Percentiles rank a stretch among this genome's conserved stretches.
Evolutionary conservation across 2,113 vertebrate genomes (phyloP).

Genomic region (Pica pica): DNA sequence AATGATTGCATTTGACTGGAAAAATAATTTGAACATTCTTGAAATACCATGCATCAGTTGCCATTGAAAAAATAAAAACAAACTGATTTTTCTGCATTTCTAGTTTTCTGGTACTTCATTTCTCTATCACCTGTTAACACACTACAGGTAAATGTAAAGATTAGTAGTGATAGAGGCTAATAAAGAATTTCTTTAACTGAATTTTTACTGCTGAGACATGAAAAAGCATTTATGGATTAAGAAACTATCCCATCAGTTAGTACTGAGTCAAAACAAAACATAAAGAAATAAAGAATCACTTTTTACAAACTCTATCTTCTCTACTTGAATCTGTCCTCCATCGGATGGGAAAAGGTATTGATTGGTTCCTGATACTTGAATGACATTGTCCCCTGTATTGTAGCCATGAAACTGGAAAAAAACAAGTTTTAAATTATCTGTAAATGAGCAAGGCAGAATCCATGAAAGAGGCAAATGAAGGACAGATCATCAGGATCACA

Average conservation of each 20-base stretch:
- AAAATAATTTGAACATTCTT: neutral
- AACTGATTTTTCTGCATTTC: neutral
- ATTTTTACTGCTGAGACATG: neutral
- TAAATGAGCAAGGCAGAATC: neutral
- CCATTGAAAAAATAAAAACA: neutral
- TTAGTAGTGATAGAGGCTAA: neutral
- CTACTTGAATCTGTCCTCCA: constrained; percentile 87
- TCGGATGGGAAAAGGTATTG: constrained; percentile 84
- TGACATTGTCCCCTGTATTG: constrained; percentile 77
- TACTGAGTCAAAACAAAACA: neutral
- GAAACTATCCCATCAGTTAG: neutral
- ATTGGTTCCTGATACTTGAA: constrained; percentile 78
- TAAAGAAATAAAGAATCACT: constrained; percentile 66
- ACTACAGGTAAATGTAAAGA: neutral
- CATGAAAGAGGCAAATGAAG: neutral
- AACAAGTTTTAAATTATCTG: neutral
- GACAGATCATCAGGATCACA: neutral
- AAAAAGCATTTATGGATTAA: neutral
- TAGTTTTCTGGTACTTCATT: neutral
- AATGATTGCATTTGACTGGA: neutral
- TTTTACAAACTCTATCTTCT: constrained; percentile 80
- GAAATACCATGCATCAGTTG: neutral
- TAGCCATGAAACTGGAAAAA: constrained; percentile 84
- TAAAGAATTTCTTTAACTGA: neutral
- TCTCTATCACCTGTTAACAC: neutral